phyloP scores from a whole-genome alignment of 2,888 invertebrate species.

The Cryptocheilus praepositus region DNA sequence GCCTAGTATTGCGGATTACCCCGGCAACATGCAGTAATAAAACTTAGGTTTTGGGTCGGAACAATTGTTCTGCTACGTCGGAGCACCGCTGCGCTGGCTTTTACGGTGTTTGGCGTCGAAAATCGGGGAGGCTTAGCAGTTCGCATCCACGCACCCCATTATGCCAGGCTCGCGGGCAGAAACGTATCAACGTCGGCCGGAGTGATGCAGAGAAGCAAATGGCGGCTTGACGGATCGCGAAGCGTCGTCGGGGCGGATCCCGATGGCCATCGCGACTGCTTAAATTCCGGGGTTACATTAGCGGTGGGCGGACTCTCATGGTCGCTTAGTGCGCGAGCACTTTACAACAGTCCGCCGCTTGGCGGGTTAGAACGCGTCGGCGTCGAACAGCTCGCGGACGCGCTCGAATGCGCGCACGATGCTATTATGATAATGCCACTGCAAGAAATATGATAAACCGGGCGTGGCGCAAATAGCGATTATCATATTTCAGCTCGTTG shows the following conservation, averaged over 20 bases:
- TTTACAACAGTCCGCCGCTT: not conserved
- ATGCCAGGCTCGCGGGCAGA: no score
- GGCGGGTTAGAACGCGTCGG: conserved; percentile 5
- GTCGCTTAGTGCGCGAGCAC: not conserved
- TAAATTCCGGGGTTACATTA: no score
- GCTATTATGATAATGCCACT: conserved; percentile 63
- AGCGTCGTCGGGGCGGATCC: not conserved
- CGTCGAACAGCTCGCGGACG: not conserved
- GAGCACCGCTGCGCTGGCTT: no score
- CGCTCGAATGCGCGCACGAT: conserved; percentile 40
- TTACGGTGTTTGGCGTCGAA: no score
- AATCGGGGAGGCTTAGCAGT: no score
- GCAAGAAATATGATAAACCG: conserved; percentile 54
- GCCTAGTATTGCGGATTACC: no score
- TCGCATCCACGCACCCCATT: no score
- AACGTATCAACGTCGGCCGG: no score
- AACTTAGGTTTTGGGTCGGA: no score
- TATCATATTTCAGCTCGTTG: conserved; percentile 63
- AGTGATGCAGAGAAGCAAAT: not conserved
- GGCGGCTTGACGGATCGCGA: not conserved
- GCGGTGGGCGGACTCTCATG: no score
- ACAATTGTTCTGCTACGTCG: no score
- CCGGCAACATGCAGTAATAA: no score
- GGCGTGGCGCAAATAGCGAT: conserved; percentile 57
- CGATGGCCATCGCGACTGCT: not conserved